Percentiles rank a stretch among this genome's conserved stretches.
These are phyloP conservation scores for Tychaedon coryphoeus DNA, from an alignment of 2,113 vertebrate genomes.

Conservation along the genomic window DNA sequence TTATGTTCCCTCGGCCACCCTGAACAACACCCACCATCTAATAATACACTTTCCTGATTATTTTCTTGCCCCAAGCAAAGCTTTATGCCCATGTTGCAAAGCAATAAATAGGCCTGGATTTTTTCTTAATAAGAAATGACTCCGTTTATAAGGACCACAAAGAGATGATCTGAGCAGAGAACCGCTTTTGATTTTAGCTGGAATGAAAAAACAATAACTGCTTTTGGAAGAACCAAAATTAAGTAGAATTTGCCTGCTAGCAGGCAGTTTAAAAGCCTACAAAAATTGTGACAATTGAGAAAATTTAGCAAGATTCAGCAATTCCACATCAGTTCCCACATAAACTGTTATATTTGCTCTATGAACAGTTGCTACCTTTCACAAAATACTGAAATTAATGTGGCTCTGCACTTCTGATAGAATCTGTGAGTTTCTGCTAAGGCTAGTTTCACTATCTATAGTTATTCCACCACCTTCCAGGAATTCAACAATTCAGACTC, in stretches of 20 bases:
- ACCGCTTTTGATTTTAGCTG: conserved; percentile 30
- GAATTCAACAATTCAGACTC: conserved; percentile 23
- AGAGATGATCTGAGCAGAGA: conserved; percentile 8
- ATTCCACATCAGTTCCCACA: background rate
- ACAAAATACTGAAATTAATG: background rate
- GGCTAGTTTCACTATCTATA: background rate
- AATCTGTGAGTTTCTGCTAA: background rate
- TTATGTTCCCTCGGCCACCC: background rate
- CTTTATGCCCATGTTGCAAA: background rate
- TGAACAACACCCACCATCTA: background rate
- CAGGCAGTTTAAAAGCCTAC: background rate
- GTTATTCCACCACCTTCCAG: conserved; percentile 43
- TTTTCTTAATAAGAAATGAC: background rate
- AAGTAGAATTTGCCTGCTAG: conserved; percentile 13
- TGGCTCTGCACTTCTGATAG: background rate
- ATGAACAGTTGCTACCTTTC: background rate
- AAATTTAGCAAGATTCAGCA: conserved; percentile 27
- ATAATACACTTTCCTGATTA: background rate
- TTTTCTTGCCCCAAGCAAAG: background rate
- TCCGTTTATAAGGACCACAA: conserved; percentile 23
- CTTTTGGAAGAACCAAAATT: conserved; percentile 31
- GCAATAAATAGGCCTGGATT: background rate
- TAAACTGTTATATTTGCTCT: background rate
- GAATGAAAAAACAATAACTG: conserved; percentile 11
- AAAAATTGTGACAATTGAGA: conserved; percentile 4